Percentiles rank a stretch among this genome's conserved stretches.
Evolutionary conservation across 2,888 invertebrate genomes (phyloP).

Genomic region (Agrochola litura): DNA sequence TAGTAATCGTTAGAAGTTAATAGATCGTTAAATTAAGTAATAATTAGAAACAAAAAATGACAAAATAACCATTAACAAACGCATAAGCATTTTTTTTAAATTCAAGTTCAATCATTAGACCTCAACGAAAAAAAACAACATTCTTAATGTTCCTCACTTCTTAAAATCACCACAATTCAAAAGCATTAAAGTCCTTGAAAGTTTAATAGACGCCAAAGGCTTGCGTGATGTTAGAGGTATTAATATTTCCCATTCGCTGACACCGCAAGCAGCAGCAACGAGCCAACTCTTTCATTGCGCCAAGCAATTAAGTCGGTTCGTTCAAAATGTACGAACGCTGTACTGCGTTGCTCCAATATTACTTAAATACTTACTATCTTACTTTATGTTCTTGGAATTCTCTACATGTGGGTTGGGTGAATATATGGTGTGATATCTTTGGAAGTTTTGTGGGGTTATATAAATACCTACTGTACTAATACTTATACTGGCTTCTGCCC

Average conservation of each 20-base stretch:
- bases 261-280: constrained; percentile 34
- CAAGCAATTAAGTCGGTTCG: constrained; percentile 59
- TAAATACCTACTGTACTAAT: too few relatives aligned
- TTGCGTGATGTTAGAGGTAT: constrained; percentile 63
- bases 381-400: constrained; percentile 33
- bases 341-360: constrained; percentile 54
- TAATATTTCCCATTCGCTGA: constrained; percentile 66
- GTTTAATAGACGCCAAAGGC: constrained; percentile 58
- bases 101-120: neutral
- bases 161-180: constrained; percentile 29
- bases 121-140: neutral
- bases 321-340: constrained; percentile 52
- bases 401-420: constrained; percentile 15
- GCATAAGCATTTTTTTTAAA: neutral
- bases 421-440: neutral
- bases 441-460: neutral
- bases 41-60: neutral
- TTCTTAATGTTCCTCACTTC: neutral
- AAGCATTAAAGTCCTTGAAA: constrained; percentile 52
- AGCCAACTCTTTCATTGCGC: constrained; percentile 54
- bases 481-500: neutral
- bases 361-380: constrained; percentile 31
- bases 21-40: neutral
- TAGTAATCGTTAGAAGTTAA: neutral
- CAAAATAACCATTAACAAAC: neutral